A percentile compares a stretch with the other conserved stretches of the same genome.
These are phyloP conservation scores for Aphidoletes aphidimyza DNA, from an alignment of 2,888 invertebrate species.

Conservation along the genomic window DNA sequence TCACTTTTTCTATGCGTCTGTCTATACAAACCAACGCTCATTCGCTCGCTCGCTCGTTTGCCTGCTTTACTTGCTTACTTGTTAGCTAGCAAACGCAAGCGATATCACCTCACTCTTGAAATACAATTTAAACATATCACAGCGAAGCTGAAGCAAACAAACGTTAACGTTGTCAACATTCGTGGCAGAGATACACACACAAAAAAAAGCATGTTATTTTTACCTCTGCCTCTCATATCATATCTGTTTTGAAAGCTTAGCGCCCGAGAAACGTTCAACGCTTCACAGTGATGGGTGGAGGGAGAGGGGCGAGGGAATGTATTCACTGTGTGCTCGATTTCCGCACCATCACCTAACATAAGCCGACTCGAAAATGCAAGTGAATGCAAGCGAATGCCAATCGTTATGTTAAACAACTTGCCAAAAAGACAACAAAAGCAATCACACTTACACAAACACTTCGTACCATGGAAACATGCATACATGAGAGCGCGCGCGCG, in stretches of 20 bases:
- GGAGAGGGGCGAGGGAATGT: too few relatives aligned
- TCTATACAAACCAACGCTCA: too few relatives aligned
- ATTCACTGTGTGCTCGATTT: conserved; percentile 31
- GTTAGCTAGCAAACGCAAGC: too few relatives aligned
- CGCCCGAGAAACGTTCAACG: background rate
- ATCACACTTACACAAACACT: background rate
- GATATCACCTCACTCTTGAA: too few relatives aligned
- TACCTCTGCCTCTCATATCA: background rate
- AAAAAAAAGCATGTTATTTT: background rate
- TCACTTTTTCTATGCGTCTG: too few relatives aligned
- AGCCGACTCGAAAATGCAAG: background rate
- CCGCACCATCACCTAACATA: conserved; percentile 25
- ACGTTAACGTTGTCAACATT: conserved; percentile 41
- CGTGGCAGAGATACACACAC: background rate
- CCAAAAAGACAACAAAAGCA: conserved; percentile 48
- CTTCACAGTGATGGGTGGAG: too few relatives aligned
- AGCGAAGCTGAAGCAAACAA: background rate
- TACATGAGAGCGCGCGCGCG: too few relatives aligned
- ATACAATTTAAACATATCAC: conserved; percentile 30
- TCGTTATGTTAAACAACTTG: conserved; percentile 28
- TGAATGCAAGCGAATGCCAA: conserved; percentile 32
- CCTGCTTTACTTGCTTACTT: too few relatives aligned
- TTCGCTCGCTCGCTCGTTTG: too few relatives aligned
- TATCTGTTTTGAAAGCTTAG: too few relatives aligned
- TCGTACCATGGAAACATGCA: background rate